Percentiles rank a stretch among this genome's conserved stretches.
phyloP scores from a whole-genome alignment of 1,140 invertebrate species.

The Cepaea nemoralis region DNA sequence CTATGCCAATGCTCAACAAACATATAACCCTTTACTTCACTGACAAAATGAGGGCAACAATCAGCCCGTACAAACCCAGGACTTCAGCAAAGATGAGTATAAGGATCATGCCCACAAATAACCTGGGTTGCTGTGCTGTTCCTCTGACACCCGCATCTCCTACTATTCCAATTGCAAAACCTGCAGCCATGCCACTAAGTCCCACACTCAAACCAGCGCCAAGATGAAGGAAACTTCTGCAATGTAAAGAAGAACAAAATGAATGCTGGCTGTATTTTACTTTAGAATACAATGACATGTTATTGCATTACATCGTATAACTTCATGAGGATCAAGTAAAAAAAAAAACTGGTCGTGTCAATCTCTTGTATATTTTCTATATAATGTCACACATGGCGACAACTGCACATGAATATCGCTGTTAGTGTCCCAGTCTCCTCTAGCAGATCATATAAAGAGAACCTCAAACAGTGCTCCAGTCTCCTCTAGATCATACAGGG shows the following conservation, averaged over 20 bases:
- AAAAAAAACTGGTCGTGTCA: no score
- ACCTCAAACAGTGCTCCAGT: no score
- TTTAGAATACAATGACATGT: no score
- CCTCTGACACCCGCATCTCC: conserved; percentile 98
- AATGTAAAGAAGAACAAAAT: conserved; percentile 8
- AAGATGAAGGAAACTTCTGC: conserved; percentile 94
- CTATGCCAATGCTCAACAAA: not conserved
- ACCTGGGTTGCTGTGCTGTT: conserved; percentile 97
- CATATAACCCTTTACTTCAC: conserved; percentile 40
- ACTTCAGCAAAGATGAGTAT: conserved; percentile 99
- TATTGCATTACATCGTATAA: no score
- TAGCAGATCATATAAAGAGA: no score
- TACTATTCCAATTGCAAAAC: conserved; percentile 98
- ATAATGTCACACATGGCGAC: no score
- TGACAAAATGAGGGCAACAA: conserved; percentile 98
- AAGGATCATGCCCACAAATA: conserved; percentile 96
- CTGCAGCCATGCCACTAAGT: conserved; percentile 95
- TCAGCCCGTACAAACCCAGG: conserved; percentile 98
- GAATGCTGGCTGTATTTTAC: no score
- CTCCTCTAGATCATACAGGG: no score
- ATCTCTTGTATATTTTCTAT: no score
- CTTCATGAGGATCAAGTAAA: no score
- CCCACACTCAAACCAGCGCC: conserved; percentile 97
- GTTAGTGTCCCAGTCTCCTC: no score
- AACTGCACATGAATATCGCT: no score